These are phyloP conservation scores for Tetheella fluctuosa DNA, from an alignment of 2,888 invertebrate genomes.

Conservation along the genomic window DNA sequence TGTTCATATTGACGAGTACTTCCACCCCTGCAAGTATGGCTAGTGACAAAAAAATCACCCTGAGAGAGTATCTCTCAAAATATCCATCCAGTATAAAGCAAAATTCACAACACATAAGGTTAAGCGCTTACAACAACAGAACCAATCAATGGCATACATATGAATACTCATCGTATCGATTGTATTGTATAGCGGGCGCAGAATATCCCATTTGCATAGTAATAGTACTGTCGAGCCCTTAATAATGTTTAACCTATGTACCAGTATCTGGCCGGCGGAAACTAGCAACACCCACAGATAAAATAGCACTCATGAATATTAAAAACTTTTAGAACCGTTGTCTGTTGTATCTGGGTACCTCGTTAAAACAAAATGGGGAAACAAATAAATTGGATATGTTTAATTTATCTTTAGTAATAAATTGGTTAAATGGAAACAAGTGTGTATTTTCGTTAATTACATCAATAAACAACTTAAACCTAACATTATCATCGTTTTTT, in stretches of 20 bases:
- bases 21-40: no score
- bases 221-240: slow-evolving; percentile 41
- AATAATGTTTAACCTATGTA: slow-evolving; percentile 50
- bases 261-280: slow-evolving; percentile 25
- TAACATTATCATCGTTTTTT: no score
- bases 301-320: slow-evolving; percentile 42
- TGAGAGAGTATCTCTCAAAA: no score
- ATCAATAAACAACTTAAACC: no score
- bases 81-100: no score
- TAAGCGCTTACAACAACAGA: not conserved
- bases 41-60: no score
- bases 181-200: slow-evolving; percentile 15
- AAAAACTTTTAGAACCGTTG: slow-evolving; percentile 24
- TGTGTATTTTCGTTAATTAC: no score
- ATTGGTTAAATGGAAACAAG: no score
- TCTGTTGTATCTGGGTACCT: not conserved
- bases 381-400: not conserved
- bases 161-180: not conserved
- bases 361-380: not conserved
- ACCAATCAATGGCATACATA: slow-evolving; percentile 1
- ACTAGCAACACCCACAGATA: slow-evolving; percentile 27
- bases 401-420: not conserved
- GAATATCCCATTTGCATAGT: slow-evolving; percentile 52
- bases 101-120: not conserved
- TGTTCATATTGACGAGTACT: no score